Evolutionary conservation across 2,888 invertebrate species (phyloP).

Genomic region (Heliconius cydno): DNA sequence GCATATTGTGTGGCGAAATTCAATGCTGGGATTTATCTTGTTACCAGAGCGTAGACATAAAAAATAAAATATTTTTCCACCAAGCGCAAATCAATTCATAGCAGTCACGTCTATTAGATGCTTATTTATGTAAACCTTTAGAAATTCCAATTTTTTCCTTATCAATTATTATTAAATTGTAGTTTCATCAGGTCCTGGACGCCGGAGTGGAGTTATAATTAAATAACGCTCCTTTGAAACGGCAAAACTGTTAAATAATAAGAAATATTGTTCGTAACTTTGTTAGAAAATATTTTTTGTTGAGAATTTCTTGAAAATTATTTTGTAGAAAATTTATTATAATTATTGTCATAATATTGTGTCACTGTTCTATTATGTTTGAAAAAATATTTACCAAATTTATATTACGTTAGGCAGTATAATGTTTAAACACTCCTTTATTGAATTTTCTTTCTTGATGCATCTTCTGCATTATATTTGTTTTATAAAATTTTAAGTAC

Average conservation of each 20-base stretch:
- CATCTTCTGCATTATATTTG: background rate
- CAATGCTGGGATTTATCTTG: too few relatives aligned
- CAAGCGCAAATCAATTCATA: too few relatives aligned
- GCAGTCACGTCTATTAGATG: too few relatives aligned
- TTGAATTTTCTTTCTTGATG: background rate
- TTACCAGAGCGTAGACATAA: too few relatives aligned
- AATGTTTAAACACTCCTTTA: background rate
- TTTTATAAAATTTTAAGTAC: background rate
- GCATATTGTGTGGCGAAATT: too few relatives aligned
- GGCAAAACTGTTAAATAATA: slow-evolving; percentile 18
- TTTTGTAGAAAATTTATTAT: background rate
- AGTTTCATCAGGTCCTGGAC: slow-evolving; percentile 14
- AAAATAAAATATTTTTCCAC: too few relatives aligned
- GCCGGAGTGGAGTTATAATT: slow-evolving; percentile 15
- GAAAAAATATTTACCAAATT: background rate
- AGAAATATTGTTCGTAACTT: slow-evolving; percentile 3
- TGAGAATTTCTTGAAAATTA: background rate
- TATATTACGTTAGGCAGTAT: too few relatives aligned
- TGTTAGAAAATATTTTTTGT: slow-evolving; percentile 5
- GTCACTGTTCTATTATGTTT: background rate
- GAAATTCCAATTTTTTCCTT: slow-evolving; percentile 3
- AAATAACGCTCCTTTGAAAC: slow-evolving; percentile 16
- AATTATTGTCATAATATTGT: background rate
- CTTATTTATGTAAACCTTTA: slow-evolving; percentile 7
- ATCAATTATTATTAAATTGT: slow-evolving; percentile 19